Conservation (phyloP, 2,113 vertebrate species). For the Perognathus longimembris region DNA sequence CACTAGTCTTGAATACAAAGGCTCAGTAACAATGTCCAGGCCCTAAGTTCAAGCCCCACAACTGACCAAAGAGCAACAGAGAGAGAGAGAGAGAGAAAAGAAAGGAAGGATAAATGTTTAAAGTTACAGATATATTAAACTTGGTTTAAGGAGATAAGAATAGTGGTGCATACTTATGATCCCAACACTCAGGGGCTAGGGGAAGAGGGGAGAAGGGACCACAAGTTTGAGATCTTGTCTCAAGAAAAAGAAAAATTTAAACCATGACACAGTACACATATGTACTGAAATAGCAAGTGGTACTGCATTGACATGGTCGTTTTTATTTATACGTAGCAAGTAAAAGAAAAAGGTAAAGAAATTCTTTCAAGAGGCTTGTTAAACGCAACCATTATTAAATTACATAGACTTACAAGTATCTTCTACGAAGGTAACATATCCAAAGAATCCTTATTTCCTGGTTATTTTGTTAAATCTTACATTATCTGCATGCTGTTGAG, state of each 20-base stretch:
- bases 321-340: background rate
- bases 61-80: too few relatives aligned
- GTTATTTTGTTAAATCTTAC: background rate
- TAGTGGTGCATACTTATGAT: background rate
- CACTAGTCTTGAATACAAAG: too few relatives aligned
- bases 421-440: background rate
- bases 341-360: background rate
- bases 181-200: background rate
- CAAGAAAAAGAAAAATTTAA: background rate
- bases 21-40: too few relatives aligned
- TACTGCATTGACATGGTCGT: background rate
- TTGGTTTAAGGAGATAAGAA: background rate
- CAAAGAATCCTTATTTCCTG: background rate
- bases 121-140: background rate
- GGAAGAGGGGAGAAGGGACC: too few relatives aligned
- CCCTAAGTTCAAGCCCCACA: too few relatives aligned
- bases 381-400: conserved; percentile 11
- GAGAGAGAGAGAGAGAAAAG: too few relatives aligned
- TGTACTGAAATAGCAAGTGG: too few relatives aligned
- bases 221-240: background rate
- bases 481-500: background rate
- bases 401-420: background rate
- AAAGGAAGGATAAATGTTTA: background rate
- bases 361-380: background rate
- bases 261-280: too few relatives aligned